Base-by-base conservation (phyloP, 1,140 invertebrate species). In the Drosophila watanabei region DNA sequence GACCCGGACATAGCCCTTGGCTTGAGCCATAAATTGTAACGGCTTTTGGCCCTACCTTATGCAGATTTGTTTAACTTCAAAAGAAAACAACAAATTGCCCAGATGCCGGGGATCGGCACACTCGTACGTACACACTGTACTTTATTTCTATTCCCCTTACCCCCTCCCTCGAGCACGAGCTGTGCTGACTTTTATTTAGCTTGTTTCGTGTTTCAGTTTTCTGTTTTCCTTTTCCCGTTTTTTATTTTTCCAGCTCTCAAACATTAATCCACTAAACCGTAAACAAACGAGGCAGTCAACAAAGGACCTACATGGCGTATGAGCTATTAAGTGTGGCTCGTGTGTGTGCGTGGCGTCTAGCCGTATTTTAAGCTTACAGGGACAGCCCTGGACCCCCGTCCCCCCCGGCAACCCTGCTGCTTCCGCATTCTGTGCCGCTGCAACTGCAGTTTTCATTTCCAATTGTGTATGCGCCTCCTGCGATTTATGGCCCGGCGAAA, bases 41-140 rank as follows among this genome's bases (percentile, higher is more conserved):
- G 79, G 85, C 81, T 89, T 84, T 85, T 65, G 69, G 65, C 66
- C 65, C 57, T 72, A 89, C 81, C 86, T 89, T 89, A 89, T 89
- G 85, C 85, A 90, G 85, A 89, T 89, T 89, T 89, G 79, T 90
- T 79, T 79, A 81, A 90, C 82, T 85, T 85, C 86, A 89, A 89
- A 88, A 85, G 78, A 81, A 57, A 69, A 71, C 79, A 89, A 85
- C 85, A 88, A 84, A 89, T 79, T 84, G 77, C 65, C 68, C 81
- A 33, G 59, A 32, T 43, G 28, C 51, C 28, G 16, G 51, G 51
- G 30, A 68, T 48, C 45, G 64, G 52, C 24, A 58, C 24, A 58
- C 46, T 24, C 20, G 35, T 56, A 56, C 20, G 14, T 39, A 56
- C 35, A 37, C 33, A 52, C 16, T 46, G 14, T 11, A 39, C 14